Evolutionary conservation across 2,113 vertebrate genomes (phyloP).

Genomic region (Gallinago undulata): DNA sequence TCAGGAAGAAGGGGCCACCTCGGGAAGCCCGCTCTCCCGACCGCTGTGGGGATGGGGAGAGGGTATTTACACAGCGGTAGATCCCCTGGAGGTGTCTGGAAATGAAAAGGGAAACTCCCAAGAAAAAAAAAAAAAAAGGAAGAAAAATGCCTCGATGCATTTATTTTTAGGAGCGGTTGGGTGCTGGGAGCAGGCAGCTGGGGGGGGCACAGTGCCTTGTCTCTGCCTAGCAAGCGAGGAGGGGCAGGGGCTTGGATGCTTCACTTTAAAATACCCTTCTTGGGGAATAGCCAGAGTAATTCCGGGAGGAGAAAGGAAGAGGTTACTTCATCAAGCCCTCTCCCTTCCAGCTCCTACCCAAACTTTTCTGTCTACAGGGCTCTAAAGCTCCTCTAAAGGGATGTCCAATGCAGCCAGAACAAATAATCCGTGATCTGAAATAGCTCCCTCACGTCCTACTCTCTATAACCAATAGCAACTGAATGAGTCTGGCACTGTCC

Average conservation of each 20-base stretch:
- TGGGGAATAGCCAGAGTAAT: background rate
- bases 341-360: slow-evolving; percentile 38
- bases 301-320: background rate
- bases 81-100: background rate
- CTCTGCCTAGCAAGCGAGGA: accelerated
- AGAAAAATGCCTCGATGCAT: background rate
- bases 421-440: slow-evolving; percentile 43
- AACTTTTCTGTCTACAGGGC: slow-evolving; percentile 28
- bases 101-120: background rate
- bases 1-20: background rate
- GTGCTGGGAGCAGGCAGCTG: background rate
- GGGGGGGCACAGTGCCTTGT: background rate
- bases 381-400: slow-evolving; percentile 61
- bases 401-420: slow-evolving; percentile 43
- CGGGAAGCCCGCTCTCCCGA: background rate
- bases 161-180: background rate
- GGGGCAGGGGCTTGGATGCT: background rate
- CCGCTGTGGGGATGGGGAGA: background rate
- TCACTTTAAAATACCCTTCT: background rate
- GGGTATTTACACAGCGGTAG: background rate
- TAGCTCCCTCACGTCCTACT: slow-evolving; percentile 27
- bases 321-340: slow-evolving; percentile 38
- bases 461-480: slow-evolving; percentile 51
- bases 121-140: background rate
- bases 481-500: slow-evolving; percentile 57